A percentile compares a stretch with the other conserved stretches of the same genome.
phyloP scores from a whole-genome alignment of 1,140 invertebrate genomes.

The Megalopta genalis region DNA sequence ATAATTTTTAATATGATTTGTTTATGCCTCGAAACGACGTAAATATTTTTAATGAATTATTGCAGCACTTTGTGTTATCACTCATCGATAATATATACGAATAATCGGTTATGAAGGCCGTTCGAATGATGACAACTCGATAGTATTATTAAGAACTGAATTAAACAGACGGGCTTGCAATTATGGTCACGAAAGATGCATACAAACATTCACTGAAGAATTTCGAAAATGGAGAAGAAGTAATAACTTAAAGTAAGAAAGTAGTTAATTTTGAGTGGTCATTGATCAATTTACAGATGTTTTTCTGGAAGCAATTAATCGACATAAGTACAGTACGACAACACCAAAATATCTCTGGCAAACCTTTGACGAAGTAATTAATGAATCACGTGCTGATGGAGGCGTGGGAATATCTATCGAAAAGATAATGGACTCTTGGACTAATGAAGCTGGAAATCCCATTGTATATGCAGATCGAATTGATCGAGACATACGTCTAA shows the following conservation, averaged over 20 bases:
- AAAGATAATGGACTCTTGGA: conserved; percentile 84
- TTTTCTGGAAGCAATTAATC: conserved; percentile 82
- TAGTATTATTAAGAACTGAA: conserved; percentile 77
- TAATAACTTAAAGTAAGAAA: neutral
- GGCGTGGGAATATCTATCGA: neutral
- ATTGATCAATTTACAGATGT: conserved; percentile 60
- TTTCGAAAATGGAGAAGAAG: conserved; percentile 78
- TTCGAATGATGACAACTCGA: conserved; percentile 72
- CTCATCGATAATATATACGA: conserved; percentile 75
- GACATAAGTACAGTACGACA: conserved; percentile 80
- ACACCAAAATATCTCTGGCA: conserved; percentile 83
- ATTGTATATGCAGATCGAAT: conserved; percentile 81
- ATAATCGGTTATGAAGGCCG: conserved; percentile 76
- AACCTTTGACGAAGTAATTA: conserved; percentile 72
- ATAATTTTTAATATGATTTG: too few relatives aligned
- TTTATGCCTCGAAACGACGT: too few relatives aligned
- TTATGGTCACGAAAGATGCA: conserved; percentile 80
- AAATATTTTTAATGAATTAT: neutral
- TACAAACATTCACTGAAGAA: conserved; percentile 76
- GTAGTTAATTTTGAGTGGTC: too few relatives aligned
- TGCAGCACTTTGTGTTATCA: conserved; percentile 77
- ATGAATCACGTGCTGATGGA: neutral
- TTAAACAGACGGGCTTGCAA: conserved; percentile 81
- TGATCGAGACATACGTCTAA: conserved; percentile 75
- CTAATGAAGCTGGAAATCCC: conserved; percentile 86